Percentiles rank a stretch among this genome's conserved stretches.
phyloP scores from a whole-genome alignment of 2,888 invertebrate genomes.

The Drosophila nigritarsus region DNA sequence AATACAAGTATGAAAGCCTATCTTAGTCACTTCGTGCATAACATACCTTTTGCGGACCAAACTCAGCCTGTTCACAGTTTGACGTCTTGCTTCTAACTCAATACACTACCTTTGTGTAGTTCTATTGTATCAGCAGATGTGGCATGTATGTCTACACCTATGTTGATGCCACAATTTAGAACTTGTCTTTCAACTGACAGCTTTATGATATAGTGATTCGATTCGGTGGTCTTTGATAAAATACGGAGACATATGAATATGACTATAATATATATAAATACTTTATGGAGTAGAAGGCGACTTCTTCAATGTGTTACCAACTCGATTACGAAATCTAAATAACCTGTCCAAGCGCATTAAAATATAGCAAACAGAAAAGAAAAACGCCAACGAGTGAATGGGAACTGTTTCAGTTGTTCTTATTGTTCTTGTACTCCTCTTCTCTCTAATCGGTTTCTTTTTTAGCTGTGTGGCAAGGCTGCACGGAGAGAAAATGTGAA shows the following conservation, averaged over 20 bases:
- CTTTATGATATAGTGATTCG: background rate
- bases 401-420: constrained; percentile 22
- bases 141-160: background rate
- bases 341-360: background rate
- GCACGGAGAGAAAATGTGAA: background rate
- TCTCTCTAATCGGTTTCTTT: constrained; percentile 27
- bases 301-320: background rate
- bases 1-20: background rate
- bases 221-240: background rate
- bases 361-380: constrained; percentile 14
- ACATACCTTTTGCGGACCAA: background rate
- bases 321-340: background rate
- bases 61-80: background rate
- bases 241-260: background rate
- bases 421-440: background rate
- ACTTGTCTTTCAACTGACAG: background rate
- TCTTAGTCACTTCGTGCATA: background rate
- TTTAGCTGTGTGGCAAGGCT: constrained; percentile 17
- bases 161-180: background rate
- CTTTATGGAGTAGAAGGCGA: background rate
- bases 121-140: background rate
- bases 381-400: constrained; percentile 53
- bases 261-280: background rate
- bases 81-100: background rate
- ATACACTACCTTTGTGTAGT: background rate